phyloP scores from a whole-genome alignment of 2,888 invertebrate species.

The Andrena bucephala region DNA sequence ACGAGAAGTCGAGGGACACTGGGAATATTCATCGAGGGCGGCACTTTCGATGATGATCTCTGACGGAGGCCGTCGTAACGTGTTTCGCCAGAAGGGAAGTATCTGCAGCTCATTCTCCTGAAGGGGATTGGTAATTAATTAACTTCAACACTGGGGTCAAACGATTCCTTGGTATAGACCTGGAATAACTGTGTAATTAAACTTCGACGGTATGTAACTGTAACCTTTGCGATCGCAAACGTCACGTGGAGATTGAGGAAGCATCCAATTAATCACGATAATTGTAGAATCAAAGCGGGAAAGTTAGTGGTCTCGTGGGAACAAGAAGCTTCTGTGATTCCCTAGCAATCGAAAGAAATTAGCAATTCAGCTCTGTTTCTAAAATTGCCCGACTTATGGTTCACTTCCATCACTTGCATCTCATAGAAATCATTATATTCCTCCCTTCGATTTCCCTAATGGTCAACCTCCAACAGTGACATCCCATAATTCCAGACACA shows the following conservation, averaged over 20 bases:
- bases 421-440: too few relatives aligned
- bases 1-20: conserved; percentile 16
- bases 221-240: background rate
- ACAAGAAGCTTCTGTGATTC: too few relatives aligned
- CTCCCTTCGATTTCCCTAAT: too few relatives aligned
- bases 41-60: conserved; percentile 54
- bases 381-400: too few relatives aligned
- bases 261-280: background rate
- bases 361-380: too few relatives aligned
- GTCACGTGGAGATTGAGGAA: background rate
- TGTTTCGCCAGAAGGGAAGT: background rate
- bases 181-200: conserved; percentile 6
- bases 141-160: conserved; percentile 11
- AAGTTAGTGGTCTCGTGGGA: too few relatives aligned
- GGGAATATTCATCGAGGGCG: conserved; percentile 32
- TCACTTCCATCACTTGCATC: too few relatives aligned
- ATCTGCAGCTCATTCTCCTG: conserved; percentile 1
- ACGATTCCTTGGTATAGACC: background rate
- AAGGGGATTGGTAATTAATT: conserved; percentile 31
- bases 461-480: too few relatives aligned
- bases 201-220: background rate
- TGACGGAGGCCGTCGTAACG: background rate
- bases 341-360: too few relatives aligned
- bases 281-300: background rate
- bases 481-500: too few relatives aligned